Percentiles rank a stretch among this genome's conserved stretches.
Evolutionary conservation across 2,113 vertebrate species (phyloP).

Genomic region (Tupaia tana): DNA sequence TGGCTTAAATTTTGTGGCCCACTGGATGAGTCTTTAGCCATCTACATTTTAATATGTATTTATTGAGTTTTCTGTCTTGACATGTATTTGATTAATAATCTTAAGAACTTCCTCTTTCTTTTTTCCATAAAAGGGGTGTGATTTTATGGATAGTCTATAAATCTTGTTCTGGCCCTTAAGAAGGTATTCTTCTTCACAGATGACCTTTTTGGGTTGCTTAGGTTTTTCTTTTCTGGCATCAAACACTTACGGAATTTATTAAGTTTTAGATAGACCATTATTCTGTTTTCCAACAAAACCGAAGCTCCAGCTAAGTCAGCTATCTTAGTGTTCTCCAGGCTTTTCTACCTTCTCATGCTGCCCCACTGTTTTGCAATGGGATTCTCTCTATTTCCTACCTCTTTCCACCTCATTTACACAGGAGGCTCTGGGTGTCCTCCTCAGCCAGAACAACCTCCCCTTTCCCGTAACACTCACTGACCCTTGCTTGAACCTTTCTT

Average conservation of each 20-base stretch:
- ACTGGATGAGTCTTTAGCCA: neutral
- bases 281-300: neutral
- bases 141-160: neutral
- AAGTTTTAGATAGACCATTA: neutral
- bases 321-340: neutral
- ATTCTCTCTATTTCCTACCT: neutral
- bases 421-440: neutral
- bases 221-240: conserved; percentile 30
- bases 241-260: neutral
- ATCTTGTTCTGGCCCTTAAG: neutral
- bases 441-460: neutral
- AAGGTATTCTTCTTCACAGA: neutral
- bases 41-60: neutral
- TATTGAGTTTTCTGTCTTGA: neutral
- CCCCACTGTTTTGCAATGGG: neutral
- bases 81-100: neutral
- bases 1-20: conserved; percentile 27
- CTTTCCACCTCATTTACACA: neutral
- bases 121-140: neutral
- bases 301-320: neutral
- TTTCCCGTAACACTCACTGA: neutral
- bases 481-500: neutral
- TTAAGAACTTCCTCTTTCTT: neutral
- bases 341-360: neutral
- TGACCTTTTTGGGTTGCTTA: neutral